Evolutionary conservation across 2,113 vertebrate genomes (phyloP).

Genomic region (Proterorhinus semilunaris): DNA sequence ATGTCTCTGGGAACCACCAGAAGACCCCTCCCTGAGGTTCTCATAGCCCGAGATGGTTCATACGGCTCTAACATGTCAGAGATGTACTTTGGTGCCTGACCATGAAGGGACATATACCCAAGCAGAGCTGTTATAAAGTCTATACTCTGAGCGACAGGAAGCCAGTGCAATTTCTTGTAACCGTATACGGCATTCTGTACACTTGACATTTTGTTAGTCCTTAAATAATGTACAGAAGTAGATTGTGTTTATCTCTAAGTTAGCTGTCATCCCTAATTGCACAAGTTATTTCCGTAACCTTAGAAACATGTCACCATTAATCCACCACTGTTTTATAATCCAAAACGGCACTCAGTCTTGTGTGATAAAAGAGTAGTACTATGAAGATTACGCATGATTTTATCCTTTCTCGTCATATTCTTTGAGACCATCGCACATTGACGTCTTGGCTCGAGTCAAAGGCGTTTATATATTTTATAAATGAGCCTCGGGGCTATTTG

Average conservation of each 20-base stretch:
- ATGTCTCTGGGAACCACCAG: too few relatives aligned
- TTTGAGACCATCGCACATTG: conserved; percentile 53
- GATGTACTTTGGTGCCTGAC: too few relatives aligned
- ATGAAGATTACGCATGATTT: conserved; percentile 36
- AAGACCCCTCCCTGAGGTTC: too few relatives aligned
- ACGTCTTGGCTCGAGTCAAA: conserved; percentile 51
- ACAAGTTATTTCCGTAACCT: conserved; percentile 3
- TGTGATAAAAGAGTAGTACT: conserved; percentile 37
- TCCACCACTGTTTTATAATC: conserved; percentile 20
- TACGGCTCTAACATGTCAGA: too few relatives aligned
- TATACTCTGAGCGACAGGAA: too few relatives aligned
- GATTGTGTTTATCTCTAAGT: background rate
- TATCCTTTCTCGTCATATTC: conserved; percentile 38
- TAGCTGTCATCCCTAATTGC: background rate
- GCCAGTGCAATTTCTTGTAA: too few relatives aligned
- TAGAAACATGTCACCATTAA: conserved; percentile 3
- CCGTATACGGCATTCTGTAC: background rate
- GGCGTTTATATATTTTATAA: conserved; percentile 57
- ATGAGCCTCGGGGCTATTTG: conserved; percentile 54
- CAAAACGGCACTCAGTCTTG: conserved; percentile 38
- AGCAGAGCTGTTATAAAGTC: too few relatives aligned
- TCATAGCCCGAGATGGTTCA: too few relatives aligned
- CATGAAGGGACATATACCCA: too few relatives aligned
- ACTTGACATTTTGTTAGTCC: background rate
- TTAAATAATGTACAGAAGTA: too few relatives aligned